Evolutionary conservation across 2,113 vertebrate genomes (phyloP), one percentile per base, ranked within the genome.

Genomic region (Callithrix jacchus): DNA sequence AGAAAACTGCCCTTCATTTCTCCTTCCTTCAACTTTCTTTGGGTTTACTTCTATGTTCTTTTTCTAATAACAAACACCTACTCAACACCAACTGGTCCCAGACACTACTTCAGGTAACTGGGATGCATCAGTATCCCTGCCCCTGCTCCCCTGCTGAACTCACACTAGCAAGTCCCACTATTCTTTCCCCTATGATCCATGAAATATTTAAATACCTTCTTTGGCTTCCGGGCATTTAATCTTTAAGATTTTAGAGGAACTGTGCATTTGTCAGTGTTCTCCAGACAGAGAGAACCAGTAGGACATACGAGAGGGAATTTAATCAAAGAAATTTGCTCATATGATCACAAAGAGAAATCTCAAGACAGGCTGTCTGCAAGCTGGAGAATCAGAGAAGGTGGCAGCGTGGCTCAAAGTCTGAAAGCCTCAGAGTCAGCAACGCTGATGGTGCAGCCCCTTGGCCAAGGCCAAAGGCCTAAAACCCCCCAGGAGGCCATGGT

Each of bases 91-190:
- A 13, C 12, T 3, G 54, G 56, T 14, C 68, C 79, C 27, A 2
- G 21, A 88, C 27, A 0, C 16, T 0, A 23, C 5, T 89, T 56
- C 6, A 17, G 66, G 20, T 2, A 37, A 35, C 6, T 21, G 32
- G 37, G 21, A 3, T 3, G 6, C 0, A 2, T 7, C 42, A 20
- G n/a, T 1, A n/a, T 35, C 1, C 16, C 93, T 17, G 40, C 6
- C 49, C 42, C 2, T 1, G 1, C 0, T 1, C 6, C 49, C 42
- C 2, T 1, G 1, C 0, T 1, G 32, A 42, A 32, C 83, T 16
- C 47, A 17, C n/a, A 7, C 8, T 0, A 37, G 52, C 25, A 32
- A 21, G 1, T 6, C 12, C 58, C 52, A 52, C 76, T 0, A 0
- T 2, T 14, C 52, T 6, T 1, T 25, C 18, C 1, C 45, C 66